Evolutionary conservation across 2,888 invertebrate genomes (phyloP), one percentile per base, ranked within the genome.

Genomic region (Lasioglossum vierecki): DNA sequence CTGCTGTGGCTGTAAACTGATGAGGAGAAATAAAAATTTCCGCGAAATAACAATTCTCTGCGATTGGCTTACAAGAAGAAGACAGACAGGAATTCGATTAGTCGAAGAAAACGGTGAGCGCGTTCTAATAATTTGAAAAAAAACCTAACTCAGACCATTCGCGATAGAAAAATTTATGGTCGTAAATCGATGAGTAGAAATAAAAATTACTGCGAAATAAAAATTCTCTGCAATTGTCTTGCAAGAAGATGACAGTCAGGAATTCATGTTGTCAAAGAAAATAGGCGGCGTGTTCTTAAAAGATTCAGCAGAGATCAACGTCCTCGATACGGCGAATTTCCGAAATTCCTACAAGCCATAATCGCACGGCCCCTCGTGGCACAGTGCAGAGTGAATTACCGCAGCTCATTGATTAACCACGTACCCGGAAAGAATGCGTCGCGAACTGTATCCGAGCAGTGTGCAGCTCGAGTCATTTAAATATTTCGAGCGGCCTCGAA

Each of bases 401-500:
- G 57, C n/a, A n/a, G 57, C 57, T 57, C n/a, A n/a, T 57, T 15
- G 63, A 63, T 63, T 63, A 63, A 63, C 63, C 30, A 30, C 63
- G 63, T 63, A 15, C 6, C 63, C 63, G 63, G 30, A 30, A 63
- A 63, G 63, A 63, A 63, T 63, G 63, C 63, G 63, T 63, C 30
- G 57, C 63, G 57, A 63, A 63, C 63, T 30, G 63, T 63, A 63
- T 63, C 30, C 30, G 6, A 8, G 57, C 57, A 11, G 57, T n/a
- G 57, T 66, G 70, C n/a, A 70, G 13, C 39, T 2, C 5, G 39
- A 46, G 46, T n/a, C 22, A 70, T 70, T 39, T 70, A 70, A 71
- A 83, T 70, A 73, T 80, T 73, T 30, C 68, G 18, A 74, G 74
- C 30, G 73, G 66, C 60, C 71, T 78, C 73, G 76, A 68, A 57